Conservation (phyloP, 2,888 invertebrate genomes). For the Oasisia sp. region DNA sequence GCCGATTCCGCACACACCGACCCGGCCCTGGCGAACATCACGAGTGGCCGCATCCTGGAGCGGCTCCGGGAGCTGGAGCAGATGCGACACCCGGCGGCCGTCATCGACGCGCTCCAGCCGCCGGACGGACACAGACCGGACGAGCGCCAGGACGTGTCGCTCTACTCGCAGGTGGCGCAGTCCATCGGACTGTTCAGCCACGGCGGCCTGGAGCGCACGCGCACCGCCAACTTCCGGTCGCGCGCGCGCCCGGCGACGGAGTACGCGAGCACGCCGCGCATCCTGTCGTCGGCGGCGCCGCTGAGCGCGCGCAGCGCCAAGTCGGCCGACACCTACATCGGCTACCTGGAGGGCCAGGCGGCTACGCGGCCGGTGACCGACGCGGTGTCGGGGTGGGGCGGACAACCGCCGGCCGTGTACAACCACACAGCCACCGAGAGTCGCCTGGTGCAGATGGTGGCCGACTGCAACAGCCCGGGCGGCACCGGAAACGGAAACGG, state of each 20-base stretch:
- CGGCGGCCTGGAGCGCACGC: neutral
- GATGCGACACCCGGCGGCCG: neutral
- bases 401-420: neutral
- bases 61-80: neutral
- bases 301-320: neutral
- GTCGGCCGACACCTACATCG: neutral
- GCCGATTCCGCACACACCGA: neutral
- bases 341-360: neutral
- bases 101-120: neutral
- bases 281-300: neutral
- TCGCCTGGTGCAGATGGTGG: neutral
- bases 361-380: neutral
- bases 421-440: neutral
- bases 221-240: neutral
- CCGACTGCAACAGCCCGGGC: neutral
- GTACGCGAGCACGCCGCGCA: neutral
- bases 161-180: neutral
- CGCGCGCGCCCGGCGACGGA: neutral
- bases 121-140: neutral
- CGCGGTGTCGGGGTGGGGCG: neutral
- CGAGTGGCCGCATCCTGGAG: neutral
- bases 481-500: neutral
- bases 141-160: neutral
- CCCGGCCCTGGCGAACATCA: neutral
- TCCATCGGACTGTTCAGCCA: neutral